These are phyloP conservation scores for Gymnarchus niloticus DNA, from an alignment of 2,113 vertebrate genomes.

Conservation along the genomic window DNA sequence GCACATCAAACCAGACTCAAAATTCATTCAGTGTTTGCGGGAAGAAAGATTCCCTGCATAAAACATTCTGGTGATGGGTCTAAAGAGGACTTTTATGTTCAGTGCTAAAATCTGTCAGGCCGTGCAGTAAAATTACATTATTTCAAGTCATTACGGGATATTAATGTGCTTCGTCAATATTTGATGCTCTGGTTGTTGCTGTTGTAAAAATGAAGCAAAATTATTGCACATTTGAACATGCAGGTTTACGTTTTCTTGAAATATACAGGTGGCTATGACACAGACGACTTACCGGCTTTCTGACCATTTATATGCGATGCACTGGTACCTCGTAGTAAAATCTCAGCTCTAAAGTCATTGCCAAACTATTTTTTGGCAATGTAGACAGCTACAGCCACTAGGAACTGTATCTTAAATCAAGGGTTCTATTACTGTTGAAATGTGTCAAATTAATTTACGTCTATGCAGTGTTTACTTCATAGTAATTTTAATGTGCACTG, in stretches of 20 bases:
- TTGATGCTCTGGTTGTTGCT: background rate
- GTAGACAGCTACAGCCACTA: slow-evolving; percentile 10
- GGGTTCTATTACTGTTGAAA: slow-evolving; percentile 28
- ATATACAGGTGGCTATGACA: background rate
- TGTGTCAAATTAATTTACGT: slow-evolving; percentile 29
- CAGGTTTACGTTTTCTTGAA: background rate
- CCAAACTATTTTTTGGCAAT: background rate
- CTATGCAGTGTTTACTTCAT: background rate
- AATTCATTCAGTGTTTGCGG: slow-evolving; percentile 16
- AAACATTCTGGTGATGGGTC: background rate
- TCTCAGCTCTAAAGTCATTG: background rate
- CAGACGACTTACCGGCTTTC: background rate
- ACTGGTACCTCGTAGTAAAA: background rate
- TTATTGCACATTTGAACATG: background rate
- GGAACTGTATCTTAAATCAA: slow-evolving; percentile 19
- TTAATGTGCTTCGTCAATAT: background rate
- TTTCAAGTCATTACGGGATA: slow-evolving; percentile 3
- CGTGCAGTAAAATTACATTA: background rate
- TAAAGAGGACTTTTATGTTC: background rate
- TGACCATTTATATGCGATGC: background rate
- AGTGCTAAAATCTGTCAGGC: background rate
- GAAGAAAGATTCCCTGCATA: background rate
- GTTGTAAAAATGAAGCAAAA: background rate
- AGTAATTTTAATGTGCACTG: slow-evolving; percentile 25
- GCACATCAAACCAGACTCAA: slow-evolving; percentile 7